phyloP scores from a whole-genome alignment of 1,140 invertebrate genomes.

The Drosophila ficusphila region DNA sequence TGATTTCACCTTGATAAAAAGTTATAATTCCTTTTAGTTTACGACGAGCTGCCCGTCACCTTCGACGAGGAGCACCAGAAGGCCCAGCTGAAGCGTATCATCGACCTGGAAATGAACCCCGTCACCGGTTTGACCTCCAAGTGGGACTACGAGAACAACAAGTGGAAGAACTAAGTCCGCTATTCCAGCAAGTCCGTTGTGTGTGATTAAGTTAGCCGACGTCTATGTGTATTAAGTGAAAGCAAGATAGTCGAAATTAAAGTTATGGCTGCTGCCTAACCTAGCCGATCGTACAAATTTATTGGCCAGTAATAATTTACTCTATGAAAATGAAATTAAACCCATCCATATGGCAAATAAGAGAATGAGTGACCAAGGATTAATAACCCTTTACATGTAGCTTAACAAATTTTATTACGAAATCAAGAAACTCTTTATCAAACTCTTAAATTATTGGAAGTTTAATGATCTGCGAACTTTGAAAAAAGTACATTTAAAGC shows the following conservation, averaged over 20 bases:
- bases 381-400: too few species aligned
- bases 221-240: slow-evolving; percentile 68
- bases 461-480: too few species aligned
- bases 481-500: too few species aligned
- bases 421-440: too few species aligned
- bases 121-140: slow-evolving; percentile 90
- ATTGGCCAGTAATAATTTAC: not conserved
- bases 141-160: slow-evolving; percentile 90
- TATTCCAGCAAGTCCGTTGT: slow-evolving; percentile 73
- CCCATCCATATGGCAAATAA: too few species aligned
- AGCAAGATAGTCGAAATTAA: slow-evolving; percentile 74
- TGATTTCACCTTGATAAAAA: not conserved
- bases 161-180: slow-evolving; percentile 86
- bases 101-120: slow-evolving; percentile 91
- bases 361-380: too few species aligned
- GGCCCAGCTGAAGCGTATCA: slow-evolving; percentile 91
- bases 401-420: too few species aligned
- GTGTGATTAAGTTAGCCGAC: slow-evolving; percentile 70
- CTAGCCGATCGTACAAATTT: slow-evolving; percentile 3
- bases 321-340: too few species aligned
- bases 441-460: too few species aligned
- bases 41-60: slow-evolving; percentile 89
- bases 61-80: slow-evolving; percentile 90
- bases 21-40: slow-evolving; percentile 86
- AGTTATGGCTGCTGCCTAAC: slow-evolving; percentile 64